These are phyloP conservation scores for Lagorchestes hirsutus DNA, from an alignment of 2,797 vertebrate species.

Conservation along the genomic window DNA sequence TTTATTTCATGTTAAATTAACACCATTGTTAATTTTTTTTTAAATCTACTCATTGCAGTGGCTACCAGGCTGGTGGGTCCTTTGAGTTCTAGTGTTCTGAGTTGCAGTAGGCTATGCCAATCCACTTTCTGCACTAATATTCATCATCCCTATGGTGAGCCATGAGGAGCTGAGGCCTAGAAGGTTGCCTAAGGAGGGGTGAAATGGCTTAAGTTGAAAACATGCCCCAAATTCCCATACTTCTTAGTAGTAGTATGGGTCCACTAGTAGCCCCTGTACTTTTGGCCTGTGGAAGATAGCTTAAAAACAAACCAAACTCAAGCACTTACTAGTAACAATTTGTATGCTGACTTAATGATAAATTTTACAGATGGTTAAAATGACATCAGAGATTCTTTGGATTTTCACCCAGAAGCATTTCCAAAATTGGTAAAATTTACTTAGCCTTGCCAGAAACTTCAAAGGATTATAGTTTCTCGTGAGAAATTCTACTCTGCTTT, in stretches of 20 bases:
- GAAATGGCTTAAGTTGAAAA: neutral
- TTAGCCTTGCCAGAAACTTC: slow-evolving; percentile 15
- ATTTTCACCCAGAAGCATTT: neutral
- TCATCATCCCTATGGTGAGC: neutral
- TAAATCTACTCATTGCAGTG: neutral
- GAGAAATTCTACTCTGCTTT: neutral
- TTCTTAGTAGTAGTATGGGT: neutral
- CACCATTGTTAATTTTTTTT: neutral
- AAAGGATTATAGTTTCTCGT: slow-evolving; percentile 8
- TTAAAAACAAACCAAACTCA: neutral
- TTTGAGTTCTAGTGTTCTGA: neutral
- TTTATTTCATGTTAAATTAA: neutral
- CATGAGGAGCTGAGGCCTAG: neutral
- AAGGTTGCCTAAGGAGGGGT: neutral
- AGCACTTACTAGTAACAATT: neutral
- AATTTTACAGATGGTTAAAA: neutral
- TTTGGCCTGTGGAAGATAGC: neutral
- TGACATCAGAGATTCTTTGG: neutral
- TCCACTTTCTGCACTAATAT: neutral
- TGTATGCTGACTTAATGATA: neutral
- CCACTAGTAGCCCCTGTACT: neutral
- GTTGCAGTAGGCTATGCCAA: neutral
- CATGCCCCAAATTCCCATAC: neutral
- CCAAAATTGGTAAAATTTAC: neutral
- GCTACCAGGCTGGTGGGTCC: neutral